A percentile compares a stretch with the other conserved stretches of the same genome.
These are phyloP conservation scores for Netta rufina DNA, from an alignment of 2,797 vertebrate genomes.

Conservation along the genomic window DNA sequence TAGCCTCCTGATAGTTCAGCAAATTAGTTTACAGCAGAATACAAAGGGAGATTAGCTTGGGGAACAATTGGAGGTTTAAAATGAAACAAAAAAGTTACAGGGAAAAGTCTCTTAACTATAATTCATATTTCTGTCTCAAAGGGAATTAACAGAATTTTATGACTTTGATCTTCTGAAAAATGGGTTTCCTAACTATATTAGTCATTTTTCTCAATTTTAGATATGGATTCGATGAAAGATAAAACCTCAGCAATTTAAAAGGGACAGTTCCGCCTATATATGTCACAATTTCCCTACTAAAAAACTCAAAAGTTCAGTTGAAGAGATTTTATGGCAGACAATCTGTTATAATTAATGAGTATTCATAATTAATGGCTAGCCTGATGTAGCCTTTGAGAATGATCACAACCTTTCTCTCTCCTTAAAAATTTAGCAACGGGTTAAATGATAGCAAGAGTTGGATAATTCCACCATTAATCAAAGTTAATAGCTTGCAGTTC, in stretches of 20 bases:
- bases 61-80: constrained; percentile 9
- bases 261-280: neutral
- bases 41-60: neutral
- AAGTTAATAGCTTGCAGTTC: neutral
- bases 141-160: neutral
- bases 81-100: neutral
- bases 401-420: neutral
- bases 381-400: neutral
- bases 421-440: neutral
- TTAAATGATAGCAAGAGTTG: neutral
- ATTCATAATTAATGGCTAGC: constrained; percentile 36
- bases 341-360: constrained; percentile 15
- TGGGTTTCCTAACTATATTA: neutral
- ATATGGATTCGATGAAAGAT: neutral
- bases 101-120: neutral
- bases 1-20: neutral
- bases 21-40: neutral
- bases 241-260: neutral
- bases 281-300: neutral
- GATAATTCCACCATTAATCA: neutral
- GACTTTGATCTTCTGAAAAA: constrained; percentile 40
- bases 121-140: constrained; percentile 5
- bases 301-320: neutral
- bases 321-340: neutral
- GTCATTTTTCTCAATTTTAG: neutral